Conservation (phyloP, 2,113 vertebrate species). For the Apteryx mantelli region DNA sequence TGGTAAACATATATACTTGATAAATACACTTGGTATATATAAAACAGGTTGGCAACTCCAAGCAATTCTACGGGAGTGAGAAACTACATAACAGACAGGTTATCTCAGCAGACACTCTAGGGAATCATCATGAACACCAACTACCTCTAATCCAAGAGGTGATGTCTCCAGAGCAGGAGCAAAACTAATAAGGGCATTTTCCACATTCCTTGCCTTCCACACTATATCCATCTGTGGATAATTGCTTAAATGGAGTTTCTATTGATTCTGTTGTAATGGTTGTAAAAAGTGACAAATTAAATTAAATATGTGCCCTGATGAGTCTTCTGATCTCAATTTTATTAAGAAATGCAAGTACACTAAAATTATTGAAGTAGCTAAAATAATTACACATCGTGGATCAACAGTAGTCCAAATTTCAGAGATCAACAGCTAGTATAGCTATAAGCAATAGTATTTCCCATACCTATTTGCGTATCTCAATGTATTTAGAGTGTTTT, state of each 20-base stretch:
- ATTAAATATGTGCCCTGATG: background rate
- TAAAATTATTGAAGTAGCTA: background rate
- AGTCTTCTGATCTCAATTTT: background rate
- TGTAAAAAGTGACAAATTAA: background rate
- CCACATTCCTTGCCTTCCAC: background rate
- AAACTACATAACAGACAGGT: background rate
- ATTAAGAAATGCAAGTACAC: background rate
- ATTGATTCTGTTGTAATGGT: background rate
- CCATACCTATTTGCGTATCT: slow-evolving; percentile 98
- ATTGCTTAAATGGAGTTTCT: background rate
- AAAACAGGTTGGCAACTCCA: background rate
- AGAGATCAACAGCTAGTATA: background rate
- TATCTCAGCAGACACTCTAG: background rate
- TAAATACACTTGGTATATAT: background rate
- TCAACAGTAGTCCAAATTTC: background rate
- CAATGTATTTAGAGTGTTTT: slow-evolving; percentile 97
- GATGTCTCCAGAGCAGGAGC: background rate
- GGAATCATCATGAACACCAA: background rate
- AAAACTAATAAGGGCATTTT: background rate
- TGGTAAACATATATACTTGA: background rate
- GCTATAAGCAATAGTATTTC: background rate
- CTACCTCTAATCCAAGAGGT: background rate
- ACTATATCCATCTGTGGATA: background rate
- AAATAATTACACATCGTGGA: background rate
- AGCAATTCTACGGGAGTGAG: background rate